phyloP scores from a whole-genome alignment of 2,797 vertebrate species.

The Xenentodon cancila region DNA sequence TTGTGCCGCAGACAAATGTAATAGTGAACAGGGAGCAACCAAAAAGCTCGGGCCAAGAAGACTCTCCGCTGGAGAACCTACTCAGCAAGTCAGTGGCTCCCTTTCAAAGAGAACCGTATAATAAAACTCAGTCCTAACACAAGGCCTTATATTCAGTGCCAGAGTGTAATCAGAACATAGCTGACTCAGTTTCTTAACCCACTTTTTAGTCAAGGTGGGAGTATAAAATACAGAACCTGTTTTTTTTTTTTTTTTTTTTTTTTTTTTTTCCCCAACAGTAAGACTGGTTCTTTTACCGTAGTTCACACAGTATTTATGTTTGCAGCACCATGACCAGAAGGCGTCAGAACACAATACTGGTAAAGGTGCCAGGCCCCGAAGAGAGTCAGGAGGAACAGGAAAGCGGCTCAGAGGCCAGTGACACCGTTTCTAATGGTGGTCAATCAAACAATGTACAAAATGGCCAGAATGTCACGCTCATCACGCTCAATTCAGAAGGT shows the following conservation, averaged over 20 bases:
- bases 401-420: slow-evolving; percentile 96
- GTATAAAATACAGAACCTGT: background rate
- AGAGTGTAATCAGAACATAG: no score
- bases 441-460: slow-evolving; percentile 85
- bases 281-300: background rate
- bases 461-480: slow-evolving; percentile 95
- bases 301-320: slow-evolving; percentile 11
- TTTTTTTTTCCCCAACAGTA: background rate
- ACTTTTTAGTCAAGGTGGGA: slow-evolving; percentile 1
- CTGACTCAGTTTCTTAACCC: no score
- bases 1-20: slow-evolving; percentile 97
- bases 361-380: slow-evolving; percentile 93
- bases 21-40: slow-evolving; percentile 93
- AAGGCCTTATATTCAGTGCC: background rate
- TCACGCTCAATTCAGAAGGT: slow-evolving; percentile 98
- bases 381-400: slow-evolving; percentile 96
- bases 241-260: background rate
- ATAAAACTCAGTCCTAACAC: slow-evolving; percentile 9
- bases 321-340: slow-evolving; percentile 87
- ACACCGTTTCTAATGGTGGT: slow-evolving; percentile 92
- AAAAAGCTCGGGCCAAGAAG: slow-evolving; percentile 88
- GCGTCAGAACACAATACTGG: slow-evolving; percentile 97
- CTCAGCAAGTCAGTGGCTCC: slow-evolving; percentile 92
- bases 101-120: background rate
- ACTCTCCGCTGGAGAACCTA: slow-evolving; percentile 93